Conservation (phyloP, 2,888 invertebrate genomes). For the Andrena chrysosceles region DNA sequence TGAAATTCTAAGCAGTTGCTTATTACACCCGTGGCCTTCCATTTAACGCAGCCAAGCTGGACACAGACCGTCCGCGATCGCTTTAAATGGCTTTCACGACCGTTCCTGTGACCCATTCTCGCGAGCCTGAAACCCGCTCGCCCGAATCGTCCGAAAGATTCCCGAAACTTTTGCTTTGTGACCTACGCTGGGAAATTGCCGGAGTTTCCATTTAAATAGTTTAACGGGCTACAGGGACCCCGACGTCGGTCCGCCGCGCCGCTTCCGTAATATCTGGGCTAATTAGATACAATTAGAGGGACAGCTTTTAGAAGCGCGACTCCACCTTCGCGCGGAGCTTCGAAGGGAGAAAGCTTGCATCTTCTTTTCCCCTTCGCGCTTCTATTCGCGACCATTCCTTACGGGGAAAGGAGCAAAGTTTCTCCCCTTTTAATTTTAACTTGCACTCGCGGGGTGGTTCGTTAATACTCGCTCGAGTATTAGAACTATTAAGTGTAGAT, state of each 20-base stretch:
- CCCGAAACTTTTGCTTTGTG: constrained; percentile 35
- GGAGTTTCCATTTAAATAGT: constrained; percentile 49
- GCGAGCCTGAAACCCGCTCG: background rate
- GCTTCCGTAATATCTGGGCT: constrained; percentile 49
- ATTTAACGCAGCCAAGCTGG: constrained; percentile 44
- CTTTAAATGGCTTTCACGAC: constrained; percentile 48
- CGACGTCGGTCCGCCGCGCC: constrained; percentile 17
- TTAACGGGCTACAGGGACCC: constrained; percentile 17
- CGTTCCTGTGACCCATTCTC: background rate
- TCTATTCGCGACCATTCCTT: background rate
- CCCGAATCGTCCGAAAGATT: constrained; percentile 40
- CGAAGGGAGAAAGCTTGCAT: background rate
- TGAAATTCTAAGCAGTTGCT: constrained; percentile 66
- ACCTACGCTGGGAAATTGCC: constrained; percentile 30
- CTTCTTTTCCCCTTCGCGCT: background rate
- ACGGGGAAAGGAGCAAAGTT: background rate
- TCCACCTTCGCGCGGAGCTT: background rate
- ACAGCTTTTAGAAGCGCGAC: constrained; percentile 25
- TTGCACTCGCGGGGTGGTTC: background rate
- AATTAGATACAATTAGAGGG: constrained; percentile 59
- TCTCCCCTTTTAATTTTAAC: background rate
- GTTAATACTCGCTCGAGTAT: too few relatives aligned
- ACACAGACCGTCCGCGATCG: constrained; percentile 37
- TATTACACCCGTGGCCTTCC: constrained; percentile 46
- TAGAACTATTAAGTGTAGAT: too few relatives aligned